Conservation (phyloP, 2,113 vertebrate genomes). For the Odocoileus hemionus region DNA sequence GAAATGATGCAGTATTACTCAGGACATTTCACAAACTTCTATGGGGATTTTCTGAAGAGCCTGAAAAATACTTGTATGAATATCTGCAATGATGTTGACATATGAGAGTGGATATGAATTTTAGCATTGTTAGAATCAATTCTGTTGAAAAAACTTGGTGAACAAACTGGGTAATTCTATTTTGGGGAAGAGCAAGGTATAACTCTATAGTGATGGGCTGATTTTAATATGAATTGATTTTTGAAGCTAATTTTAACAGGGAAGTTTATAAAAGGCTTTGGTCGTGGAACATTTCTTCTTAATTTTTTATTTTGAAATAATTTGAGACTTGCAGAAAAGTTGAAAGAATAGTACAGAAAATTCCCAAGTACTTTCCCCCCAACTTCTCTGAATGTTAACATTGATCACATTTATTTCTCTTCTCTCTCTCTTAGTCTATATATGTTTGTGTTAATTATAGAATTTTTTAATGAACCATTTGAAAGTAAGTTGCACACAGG, state of each 20-base stretch:
- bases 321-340: conserved; percentile 32
- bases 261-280: conserved; percentile 37
- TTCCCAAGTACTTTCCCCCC: neutral
- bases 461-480: conserved; percentile 15
- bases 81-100: neutral
- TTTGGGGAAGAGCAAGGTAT: neutral
- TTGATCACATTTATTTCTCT: neutral
- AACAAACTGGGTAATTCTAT: neutral
- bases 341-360: neutral
- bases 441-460: neutral
- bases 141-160: conserved; percentile 7
- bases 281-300: neutral
- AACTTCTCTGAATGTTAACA: neutral
- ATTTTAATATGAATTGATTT: conserved; percentile 19
- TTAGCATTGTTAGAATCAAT: conserved; percentile 30
- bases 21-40: conserved; percentile 17
- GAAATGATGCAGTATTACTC: neutral
- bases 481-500: neutral
- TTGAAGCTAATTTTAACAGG: conserved; percentile 14
- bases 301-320: conserved; percentile 10
- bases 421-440: neutral
- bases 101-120: conserved; percentile 16
- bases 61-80: neutral
- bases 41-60: conserved; percentile 28
- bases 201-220: neutral